Conservation (phyloP, 2,888 invertebrate species). For the Marronus borbonicus region DNA sequence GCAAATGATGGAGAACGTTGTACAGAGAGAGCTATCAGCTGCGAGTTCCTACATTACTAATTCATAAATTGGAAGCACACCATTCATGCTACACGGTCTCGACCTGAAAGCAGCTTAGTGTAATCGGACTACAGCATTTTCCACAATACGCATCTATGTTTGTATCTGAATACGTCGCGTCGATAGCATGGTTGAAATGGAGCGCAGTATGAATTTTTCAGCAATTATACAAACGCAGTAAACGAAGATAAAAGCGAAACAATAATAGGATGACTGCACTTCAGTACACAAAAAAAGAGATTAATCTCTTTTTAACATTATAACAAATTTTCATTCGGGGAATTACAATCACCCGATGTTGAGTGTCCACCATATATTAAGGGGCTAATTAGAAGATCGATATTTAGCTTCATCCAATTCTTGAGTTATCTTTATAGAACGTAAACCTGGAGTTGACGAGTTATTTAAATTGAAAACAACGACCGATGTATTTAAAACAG, state of each 20-base stretch:
- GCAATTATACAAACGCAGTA: conserved; percentile 12
- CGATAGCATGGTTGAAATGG: neutral
- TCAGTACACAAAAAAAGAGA: too few species aligned
- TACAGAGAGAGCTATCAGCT: conserved; percentile 61
- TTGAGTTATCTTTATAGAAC: too few species aligned
- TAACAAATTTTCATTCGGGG: too few species aligned
- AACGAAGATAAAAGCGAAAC: neutral
- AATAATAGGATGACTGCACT: neutral
- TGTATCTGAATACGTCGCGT: neutral
- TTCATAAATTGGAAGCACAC: conserved; percentile 62
- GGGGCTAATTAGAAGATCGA: too few species aligned
- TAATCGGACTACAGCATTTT: conserved; percentile 48
- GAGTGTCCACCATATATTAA: too few species aligned
- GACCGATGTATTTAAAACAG: too few species aligned
- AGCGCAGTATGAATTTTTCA: neutral
- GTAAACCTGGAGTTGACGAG: too few species aligned
- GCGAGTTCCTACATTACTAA: conserved; percentile 64
- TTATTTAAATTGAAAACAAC: too few species aligned
- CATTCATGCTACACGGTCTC: conserved; percentile 53
- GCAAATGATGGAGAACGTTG: conserved; percentile 58
- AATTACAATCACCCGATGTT: too few species aligned
- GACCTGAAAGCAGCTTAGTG: conserved; percentile 51
- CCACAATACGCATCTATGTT: neutral
- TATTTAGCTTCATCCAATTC: too few species aligned
- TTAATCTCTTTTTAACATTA: too few species aligned